Evolutionary conservation across 1,140 invertebrate genomes (phyloP).

Genomic region (Euura saliciscinereae): DNA sequence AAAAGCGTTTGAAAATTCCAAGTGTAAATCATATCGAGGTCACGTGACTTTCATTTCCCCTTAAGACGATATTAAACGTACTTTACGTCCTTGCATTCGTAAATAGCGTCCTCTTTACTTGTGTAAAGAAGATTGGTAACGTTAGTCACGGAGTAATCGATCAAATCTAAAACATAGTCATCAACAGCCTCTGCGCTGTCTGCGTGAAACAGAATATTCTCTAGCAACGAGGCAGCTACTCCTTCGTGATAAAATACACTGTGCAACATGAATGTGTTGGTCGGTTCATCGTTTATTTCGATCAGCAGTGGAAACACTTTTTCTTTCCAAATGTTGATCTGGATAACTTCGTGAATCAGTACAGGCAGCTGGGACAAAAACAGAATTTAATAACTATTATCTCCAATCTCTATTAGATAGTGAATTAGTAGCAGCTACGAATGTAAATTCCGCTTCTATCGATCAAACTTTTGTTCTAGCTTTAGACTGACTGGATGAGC

Average conservation of each 20-base stretch:
- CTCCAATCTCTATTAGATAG: no score
- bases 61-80: conserved; percentile 46
- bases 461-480: background rate
- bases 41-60: no score
- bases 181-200: conserved; percentile 72
- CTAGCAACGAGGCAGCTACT: conserved; percentile 71
- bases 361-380: conserved; percentile 64
- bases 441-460: background rate
- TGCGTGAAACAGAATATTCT: conserved; percentile 76
- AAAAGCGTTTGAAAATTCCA: no score
- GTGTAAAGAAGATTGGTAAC: conserved; percentile 62
- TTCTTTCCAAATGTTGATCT: conserved; percentile 77
- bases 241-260: conserved; percentile 77
- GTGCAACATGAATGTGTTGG: conserved; percentile 75
- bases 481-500: background rate
- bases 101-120: conserved; percentile 48
- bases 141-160: conserved; percentile 73
- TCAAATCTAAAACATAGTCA: conserved; percentile 72
- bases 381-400: conserved; percentile 15
- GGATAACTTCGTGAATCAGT: conserved; percentile 77
- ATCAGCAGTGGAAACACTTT: conserved; percentile 76
- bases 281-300: conserved; percentile 66
- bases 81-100: conserved; percentile 32
- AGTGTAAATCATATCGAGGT: no score
- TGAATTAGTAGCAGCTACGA: conserved; percentile 21